Evolutionary conservation across 2,797 vertebrate genomes (phyloP).

Genomic region (Percopsis omiscomaycus): DNA sequence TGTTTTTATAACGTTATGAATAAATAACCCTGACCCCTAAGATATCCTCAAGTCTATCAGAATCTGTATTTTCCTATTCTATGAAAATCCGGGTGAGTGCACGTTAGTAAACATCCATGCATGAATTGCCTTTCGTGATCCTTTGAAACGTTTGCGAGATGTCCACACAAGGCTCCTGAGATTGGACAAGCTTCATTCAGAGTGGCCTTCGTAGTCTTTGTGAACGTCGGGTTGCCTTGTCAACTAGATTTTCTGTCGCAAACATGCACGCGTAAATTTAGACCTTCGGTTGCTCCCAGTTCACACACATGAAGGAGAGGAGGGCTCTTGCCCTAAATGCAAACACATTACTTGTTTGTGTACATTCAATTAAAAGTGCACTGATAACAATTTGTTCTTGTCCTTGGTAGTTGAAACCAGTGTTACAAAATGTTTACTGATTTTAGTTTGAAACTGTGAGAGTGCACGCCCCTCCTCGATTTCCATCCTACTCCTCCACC

Average conservation of each 20-base stretch:
- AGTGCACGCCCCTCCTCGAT: too few species aligned
- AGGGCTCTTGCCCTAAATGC: constrained; percentile 9
- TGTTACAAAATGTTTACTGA: too few species aligned
- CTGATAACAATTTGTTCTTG: too few species aligned
- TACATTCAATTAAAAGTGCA: constrained; percentile 8
- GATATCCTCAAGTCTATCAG: constrained; percentile 33
- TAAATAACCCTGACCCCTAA: constrained; percentile 32
- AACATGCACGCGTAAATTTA: constrained; percentile 13
- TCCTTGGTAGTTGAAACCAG: too few species aligned
- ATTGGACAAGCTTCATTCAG: constrained; percentile 21
- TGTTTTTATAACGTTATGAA: constrained; percentile 1
- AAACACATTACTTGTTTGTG: constrained; percentile 17
- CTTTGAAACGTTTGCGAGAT: too few species aligned
- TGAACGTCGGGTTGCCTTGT: constrained; percentile 42
- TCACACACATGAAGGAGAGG: not conserved
- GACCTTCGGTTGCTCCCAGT: not conserved
- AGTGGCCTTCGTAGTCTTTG: constrained; percentile 9
- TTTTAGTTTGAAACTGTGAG: too few species aligned
- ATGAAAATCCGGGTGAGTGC: too few species aligned
- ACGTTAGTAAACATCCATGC: not conserved
- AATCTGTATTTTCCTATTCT: not conserved
- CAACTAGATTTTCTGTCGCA: constrained; percentile 22
- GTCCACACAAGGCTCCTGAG: constrained; percentile 14
- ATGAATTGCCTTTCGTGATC: not conserved
- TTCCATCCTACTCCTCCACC: too few species aligned